Evolutionary conservation across 2,797 vertebrate genomes (phyloP), one percentile per base, ranked within the genome.

Genomic region (Paramormyrops hopkinsi): DNA sequence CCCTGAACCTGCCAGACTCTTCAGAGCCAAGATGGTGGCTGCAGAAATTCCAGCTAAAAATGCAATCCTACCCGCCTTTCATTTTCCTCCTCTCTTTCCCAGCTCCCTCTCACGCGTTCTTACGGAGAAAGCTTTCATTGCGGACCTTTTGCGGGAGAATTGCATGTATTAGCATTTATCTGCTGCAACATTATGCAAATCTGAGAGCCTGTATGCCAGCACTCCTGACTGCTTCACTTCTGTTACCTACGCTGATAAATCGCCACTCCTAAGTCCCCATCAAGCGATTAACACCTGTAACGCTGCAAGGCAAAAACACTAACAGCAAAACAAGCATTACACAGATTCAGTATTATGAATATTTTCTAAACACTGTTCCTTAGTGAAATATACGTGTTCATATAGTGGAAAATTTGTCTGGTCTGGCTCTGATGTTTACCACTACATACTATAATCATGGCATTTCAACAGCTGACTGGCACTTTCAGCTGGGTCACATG

Each of bases 121-220:
- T 93, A 94, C 41, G 86, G 73, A 94, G 93, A 94, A 91, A 94
- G 94, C 94, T 95, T 93, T 93, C 93, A 92, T 92, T 95, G 95
- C 93, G 94, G 93, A 94, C 94, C 94, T 94, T 94, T 93, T 91
- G 90, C 91, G 51, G 25, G 91, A 91, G 92, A 95, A 95, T 95
- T 91, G 93, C 93, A 94, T 95, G 93, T 92, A 95, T 96, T 95
- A 95, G 94, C 94, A 96, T 96, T 94, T 91, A 94, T 94, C 94
- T 93, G 94, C 93, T 92, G 92, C 90, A 93, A 94, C 93, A 94
- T 95, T 95, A 95, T 95, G 95, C 93, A 95, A 95, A 96, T 95
- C 53, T 12, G 22, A 76, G 54, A 41, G 79, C 2, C 29, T n/a
- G 86, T 14, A 86, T 83, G 91, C 59, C 54, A 82, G 89, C 88